Base-by-base conservation (phyloP, 2,113 vertebrate genomes). In the Austrofundulus limnaeus region DNA sequence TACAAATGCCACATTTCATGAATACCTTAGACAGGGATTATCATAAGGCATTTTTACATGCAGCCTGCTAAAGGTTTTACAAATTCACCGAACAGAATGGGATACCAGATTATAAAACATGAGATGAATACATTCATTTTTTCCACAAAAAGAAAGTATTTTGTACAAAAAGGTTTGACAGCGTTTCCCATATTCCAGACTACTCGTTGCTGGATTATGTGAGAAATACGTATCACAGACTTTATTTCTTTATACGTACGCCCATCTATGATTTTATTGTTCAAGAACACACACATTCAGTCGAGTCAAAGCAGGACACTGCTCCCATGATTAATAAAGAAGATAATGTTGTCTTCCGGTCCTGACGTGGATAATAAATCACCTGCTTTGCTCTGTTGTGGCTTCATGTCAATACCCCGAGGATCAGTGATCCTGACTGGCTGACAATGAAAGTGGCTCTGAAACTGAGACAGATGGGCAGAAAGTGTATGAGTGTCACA, bases 1-100 rank as follows among this genome's bases (percentile, higher is more conserved):
- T 85, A 85, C 81, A 84, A 84, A 87, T 78, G 70, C 77, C 62
- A 78, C 61, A 71, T 73, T 80, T 85, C 50, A 81, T 70, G 45
- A 72, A 71, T 54, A 43, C 49, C 54, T 77, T 57, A 69, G 64
- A 45, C 50, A 61, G 55, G 71, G 73, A 88, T 87, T 81, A 87
- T 66, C 72, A 83, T 75, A 56, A 77, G 21, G 52, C 57, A 25
- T 61, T 75, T 59, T 61, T 42, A 74, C 55, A 77, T 79, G 75
- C 60, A 78, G 41, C 47, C 62, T 48, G 62, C 58, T 62, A 73
- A 72, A 82, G 67, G 63, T 81, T n/a, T 79, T 60, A 51, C 42
- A 69, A 78, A 85, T 57, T 59, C 61, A 68, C 55, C 38, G 37
- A 70, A 42, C 16, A 41, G 75, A 84, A 69, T 48, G 21, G 20